Evolutionary conservation across 2,113 vertebrate species (phyloP).

Genomic region (Rhinolophus sinicus): DNA sequence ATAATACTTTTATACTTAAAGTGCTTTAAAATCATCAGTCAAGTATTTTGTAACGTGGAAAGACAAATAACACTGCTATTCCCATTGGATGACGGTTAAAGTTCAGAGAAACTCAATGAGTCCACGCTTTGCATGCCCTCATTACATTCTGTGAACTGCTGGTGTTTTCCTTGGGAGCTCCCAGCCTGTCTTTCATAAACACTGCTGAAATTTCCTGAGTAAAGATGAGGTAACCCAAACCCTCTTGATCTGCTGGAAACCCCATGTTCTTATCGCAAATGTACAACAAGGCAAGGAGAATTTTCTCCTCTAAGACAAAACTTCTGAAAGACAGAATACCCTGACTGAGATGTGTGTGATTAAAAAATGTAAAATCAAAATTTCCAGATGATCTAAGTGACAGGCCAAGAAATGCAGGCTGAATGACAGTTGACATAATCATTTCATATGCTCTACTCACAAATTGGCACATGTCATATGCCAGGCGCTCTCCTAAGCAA

Average conservation of each 20-base stretch:
- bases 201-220: background rate
- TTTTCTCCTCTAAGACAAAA: background rate
- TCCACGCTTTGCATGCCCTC: no score
- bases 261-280: background rate
- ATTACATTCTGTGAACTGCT: background rate
- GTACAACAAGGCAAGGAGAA: background rate
- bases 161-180: background rate
- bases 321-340: background rate
- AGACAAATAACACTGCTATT: background rate
- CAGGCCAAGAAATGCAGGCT: background rate
- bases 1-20: background rate
- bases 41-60: background rate
- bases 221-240: background rate
- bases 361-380: background rate
- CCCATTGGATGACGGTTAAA: background rate
- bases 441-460: background rate
- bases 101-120: no score
- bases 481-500: background rate
- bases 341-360: background rate
- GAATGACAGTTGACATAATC: background rate
- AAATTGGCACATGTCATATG: background rate
- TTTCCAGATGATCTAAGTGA: background rate
- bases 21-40: background rate
- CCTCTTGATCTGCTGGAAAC: background rate
- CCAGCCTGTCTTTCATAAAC: background rate